These are phyloP conservation scores for Aplysia californica DNA, from an alignment of 1,140 invertebrate genomes.

Conservation along the genomic window DNA sequence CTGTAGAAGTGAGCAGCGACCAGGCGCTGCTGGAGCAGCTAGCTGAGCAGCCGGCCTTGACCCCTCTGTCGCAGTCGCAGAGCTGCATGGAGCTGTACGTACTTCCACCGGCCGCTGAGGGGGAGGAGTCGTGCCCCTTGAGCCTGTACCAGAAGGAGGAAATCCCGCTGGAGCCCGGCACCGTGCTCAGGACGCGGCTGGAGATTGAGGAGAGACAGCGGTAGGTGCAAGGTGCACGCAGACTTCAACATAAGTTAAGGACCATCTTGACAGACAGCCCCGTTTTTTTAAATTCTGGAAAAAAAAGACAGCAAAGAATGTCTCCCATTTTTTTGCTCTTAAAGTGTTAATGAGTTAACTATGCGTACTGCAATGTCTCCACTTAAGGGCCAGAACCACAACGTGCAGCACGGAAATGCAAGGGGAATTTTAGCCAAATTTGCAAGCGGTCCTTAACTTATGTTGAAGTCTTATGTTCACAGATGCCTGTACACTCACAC, in stretches of 20 bases:
- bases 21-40: not conserved
- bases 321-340: not conserved
- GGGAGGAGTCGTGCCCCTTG: slow-evolving; percentile 9
- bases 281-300: not conserved
- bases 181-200: slow-evolving; percentile 74
- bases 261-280: not conserved
- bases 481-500: not conserved
- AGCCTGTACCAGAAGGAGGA: slow-evolving; percentile 63
- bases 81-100: slow-evolving; percentile 25
- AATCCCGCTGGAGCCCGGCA: slow-evolving; percentile 53
- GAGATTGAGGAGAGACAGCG: slow-evolving; percentile 73
- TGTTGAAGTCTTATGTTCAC: not conserved
- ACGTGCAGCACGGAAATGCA: too few species aligned
- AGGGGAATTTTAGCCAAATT: too few species aligned
- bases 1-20: slow-evolving; percentile 12
- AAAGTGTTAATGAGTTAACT: not conserved
- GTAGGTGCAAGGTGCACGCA: slow-evolving; percentile 31
- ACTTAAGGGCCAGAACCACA: not conserved
- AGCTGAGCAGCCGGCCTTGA: slow-evolving; percentile 2
- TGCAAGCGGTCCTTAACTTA: too few species aligned
- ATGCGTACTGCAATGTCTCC: not conserved
- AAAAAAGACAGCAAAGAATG: too few species aligned
- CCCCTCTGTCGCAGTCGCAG: slow-evolving; percentile 12
- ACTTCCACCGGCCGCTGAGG: too few species aligned
- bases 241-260: too few species aligned